phyloP scores from a whole-genome alignment of 1,140 invertebrate species.

The Xylocopa sonorina region DNA sequence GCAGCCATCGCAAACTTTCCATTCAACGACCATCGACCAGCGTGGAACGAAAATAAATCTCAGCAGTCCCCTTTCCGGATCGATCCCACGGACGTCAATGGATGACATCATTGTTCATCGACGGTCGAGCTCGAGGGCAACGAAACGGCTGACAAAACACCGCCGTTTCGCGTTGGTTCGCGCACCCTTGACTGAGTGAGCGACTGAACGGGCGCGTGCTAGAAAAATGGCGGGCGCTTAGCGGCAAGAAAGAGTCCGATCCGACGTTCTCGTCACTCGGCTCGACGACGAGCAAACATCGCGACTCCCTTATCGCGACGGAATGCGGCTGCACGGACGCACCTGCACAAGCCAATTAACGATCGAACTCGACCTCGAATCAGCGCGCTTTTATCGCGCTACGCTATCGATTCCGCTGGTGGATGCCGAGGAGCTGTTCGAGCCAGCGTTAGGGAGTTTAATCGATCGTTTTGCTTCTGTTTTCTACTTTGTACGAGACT shows the following conservation, averaged over 20 bases:
- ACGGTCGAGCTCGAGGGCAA: too few species aligned
- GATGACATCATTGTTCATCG: conserved; percentile 23
- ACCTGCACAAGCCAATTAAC: conserved; percentile 38
- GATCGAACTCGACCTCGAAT: conserved; percentile 34
- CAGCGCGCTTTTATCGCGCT: conserved; percentile 11
- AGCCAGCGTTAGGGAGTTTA: neutral
- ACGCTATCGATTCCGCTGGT: neutral
- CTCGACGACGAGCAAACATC: conserved; percentile 29
- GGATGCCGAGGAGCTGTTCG: neutral
- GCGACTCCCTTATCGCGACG: conserved; percentile 35
- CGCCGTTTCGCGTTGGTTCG: too few species aligned
- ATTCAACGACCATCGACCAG: neutral
- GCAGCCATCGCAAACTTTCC: neutral
- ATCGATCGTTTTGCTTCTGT: neutral
- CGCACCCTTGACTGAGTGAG: neutral
- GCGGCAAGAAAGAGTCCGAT: too few species aligned
- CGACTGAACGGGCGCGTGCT: neutral
- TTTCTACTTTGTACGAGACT: too few species aligned
- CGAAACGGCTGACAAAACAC: conserved; percentile 37
- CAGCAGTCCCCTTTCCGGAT: neutral
- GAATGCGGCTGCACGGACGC: conserved; percentile 41
- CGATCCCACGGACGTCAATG: neutral
- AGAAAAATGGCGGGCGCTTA: neutral
- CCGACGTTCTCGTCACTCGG: conserved; percentile 24
- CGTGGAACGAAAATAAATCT: neutral